Conservation (phyloP, 1,140 invertebrate genomes). For the Aphaenogaster rudis region DNA sequence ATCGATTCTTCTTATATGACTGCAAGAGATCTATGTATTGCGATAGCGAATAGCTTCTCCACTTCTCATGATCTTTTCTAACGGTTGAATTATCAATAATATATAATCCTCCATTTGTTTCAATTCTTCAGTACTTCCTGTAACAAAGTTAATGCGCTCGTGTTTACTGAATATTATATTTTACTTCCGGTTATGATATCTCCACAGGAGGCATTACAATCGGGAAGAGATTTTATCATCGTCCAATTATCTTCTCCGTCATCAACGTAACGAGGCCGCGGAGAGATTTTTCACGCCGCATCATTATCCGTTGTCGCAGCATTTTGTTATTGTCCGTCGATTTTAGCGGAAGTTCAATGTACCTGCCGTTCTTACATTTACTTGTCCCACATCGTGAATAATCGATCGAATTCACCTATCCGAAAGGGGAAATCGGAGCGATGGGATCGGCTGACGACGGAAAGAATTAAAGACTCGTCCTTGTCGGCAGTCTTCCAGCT, state of each 20-base stretch:
- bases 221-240: slow-evolving; percentile 2
- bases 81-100: slow-evolving; percentile 9
- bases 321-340: slow-evolving; percentile 4
- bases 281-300: neutral
- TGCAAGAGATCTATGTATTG: neutral
- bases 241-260: neutral
- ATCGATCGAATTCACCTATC: slow-evolving; percentile 72
- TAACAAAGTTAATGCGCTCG: neutral
- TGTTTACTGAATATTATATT: neutral
- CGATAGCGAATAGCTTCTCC: neutral
- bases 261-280: neutral
- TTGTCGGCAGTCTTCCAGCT: slow-evolving; percentile 66
- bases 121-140: neutral
- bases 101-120: neutral
- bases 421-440: slow-evolving; percentile 24
- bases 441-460: slow-evolving; percentile 58
- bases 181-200: neutral
- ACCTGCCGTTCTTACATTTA: slow-evolving; percentile 23
- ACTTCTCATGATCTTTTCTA: neutral
- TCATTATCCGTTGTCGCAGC: slow-evolving; percentile 12
- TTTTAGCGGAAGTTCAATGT: slow-evolving; percentile 30
- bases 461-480: slow-evolving; percentile 73
- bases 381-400: slow-evolving; percentile 38
- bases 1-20: neutral
- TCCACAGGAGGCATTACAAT: neutral